A percentile compares a stretch with the other conserved stretches of the same genome.
Evolutionary conservation across 2,797 vertebrate genomes (phyloP).

Genomic region (Muraenolepis orangiensis): DNA sequence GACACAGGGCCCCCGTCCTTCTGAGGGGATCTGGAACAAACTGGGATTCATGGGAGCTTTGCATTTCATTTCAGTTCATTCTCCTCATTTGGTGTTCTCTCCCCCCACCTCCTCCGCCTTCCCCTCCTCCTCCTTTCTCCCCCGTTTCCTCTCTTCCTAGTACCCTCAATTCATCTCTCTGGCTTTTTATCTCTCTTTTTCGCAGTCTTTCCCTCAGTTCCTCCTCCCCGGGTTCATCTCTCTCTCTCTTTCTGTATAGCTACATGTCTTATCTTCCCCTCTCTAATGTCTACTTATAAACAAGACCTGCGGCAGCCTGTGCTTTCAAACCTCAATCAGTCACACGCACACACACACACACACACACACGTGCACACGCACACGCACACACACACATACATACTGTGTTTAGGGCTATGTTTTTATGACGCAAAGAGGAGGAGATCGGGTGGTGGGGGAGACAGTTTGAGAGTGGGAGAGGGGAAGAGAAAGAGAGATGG

Average conservation of each 20-base stretch:
- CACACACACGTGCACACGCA: too few species aligned
- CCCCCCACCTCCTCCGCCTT: not conserved
- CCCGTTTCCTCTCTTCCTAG: too few species aligned
- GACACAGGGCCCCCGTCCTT: slow-evolving; percentile 26
- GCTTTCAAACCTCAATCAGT: slow-evolving; percentile 23
- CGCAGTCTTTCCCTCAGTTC: slow-evolving; percentile 4
- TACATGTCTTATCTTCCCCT: slow-evolving; percentile 2
- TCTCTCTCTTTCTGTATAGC: not conserved
- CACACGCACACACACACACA: slow-evolving; percentile 3
- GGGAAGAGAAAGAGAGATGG: not conserved
- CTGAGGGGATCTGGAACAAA: slow-evolving; percentile 44
- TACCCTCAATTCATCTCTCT: not conserved
- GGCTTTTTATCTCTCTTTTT: not conserved
- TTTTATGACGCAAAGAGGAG: not conserved
- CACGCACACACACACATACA: too few species aligned
- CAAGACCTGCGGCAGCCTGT: slow-evolving; percentile 49
- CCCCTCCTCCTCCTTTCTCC: not conserved
- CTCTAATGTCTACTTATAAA: slow-evolving; percentile 50
- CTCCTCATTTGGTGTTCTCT: slow-evolving; percentile 31
- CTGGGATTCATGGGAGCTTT: slow-evolving; percentile 41
- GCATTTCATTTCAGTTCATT: slow-evolving; percentile 43
- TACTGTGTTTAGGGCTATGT: not conserved
- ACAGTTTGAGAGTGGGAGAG: too few species aligned
- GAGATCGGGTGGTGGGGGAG: not conserved
- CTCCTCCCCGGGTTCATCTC: slow-evolving; percentile 4